phyloP scores from a whole-genome alignment of 2,113 vertebrate species.

The Eupsittula cactorum region DNA sequence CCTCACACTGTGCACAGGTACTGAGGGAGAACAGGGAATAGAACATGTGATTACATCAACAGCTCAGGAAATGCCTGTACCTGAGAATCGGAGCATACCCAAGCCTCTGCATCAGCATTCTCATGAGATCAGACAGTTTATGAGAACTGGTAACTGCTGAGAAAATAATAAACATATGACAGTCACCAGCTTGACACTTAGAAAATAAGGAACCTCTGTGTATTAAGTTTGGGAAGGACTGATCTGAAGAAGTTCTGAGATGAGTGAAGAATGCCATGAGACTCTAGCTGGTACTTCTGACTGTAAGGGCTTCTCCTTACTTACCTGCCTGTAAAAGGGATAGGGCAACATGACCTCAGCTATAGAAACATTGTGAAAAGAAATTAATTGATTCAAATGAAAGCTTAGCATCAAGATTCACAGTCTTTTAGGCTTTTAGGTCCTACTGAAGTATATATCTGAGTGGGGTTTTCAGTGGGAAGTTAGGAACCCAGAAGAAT shows the following conservation, averaged over 20 bases:
- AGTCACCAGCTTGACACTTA: not conserved
- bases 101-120: not conserved
- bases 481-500: not conserved
- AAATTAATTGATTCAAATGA: not conserved
- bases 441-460: not conserved
- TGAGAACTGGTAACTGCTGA: not conserved
- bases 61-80: not conserved
- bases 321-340: not conserved
- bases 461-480: not conserved
- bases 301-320: not conserved
- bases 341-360: not conserved
- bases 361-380: not conserved
- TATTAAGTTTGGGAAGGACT: not conserved
- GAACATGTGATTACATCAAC: not conserved
- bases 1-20: not conserved
- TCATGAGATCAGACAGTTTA: not conserved
- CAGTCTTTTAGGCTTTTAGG: not conserved
- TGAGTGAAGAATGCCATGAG: not conserved
- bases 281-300: not conserved
- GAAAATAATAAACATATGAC: not conserved
- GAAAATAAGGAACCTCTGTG: not conserved
- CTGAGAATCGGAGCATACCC: not conserved
- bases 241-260: not conserved
- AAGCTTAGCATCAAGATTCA: not conserved
- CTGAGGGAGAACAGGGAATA: not conserved